Evolutionary conservation across 2,113 vertebrate genomes (phyloP), one percentile per base, ranked within the genome.

Genomic region (Sceloporus tristichus): DNA sequence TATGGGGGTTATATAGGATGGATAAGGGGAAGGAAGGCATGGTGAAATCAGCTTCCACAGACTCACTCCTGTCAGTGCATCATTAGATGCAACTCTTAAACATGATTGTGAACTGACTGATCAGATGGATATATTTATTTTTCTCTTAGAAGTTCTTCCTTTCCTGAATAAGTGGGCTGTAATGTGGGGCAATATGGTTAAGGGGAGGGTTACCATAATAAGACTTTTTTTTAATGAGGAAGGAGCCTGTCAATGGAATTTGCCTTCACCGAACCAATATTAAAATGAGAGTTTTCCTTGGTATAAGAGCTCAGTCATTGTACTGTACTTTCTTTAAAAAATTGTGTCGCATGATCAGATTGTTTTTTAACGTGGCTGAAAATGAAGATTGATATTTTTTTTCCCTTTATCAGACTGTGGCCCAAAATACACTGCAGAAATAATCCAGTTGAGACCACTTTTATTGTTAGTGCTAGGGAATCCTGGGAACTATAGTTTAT

Each of bases 261-360:
- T 62, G 59, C 13, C 59, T 62, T 62, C 59, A 62, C 4, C 13
- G 13, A 62, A 62, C 10, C 13, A 62, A 62, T 18, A 62, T 18
- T 62, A 18, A 62, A 62, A 62, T 62, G 16, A 56, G 85, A 90
- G 89, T 56, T 85, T 94, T 84, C 91, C 40, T 42, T 92, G 59
- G n/a, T 83, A 73, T 62, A 93, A 87, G 89, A 91, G 84, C n/a
- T 87, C 74, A 87, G 86, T 91, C 91, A 85, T 87, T 2, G 34
- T 90, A 54, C 48, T 56, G n/a, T n/a, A 13, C 29, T 2, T 13
- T 79, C 53, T 79, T 29, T 91, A 34, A 34, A 34, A 34, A 34
- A 34, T 92, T 92, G 91, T 94, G 89, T 82, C 91, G 87, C 86
- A 92, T 91, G 91, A 95, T 85, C 89, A 56, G 29, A 92, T 90